Evolutionary conservation across 1,140 invertebrate species (phyloP).

Genomic region (Heliconius congener): DNA sequence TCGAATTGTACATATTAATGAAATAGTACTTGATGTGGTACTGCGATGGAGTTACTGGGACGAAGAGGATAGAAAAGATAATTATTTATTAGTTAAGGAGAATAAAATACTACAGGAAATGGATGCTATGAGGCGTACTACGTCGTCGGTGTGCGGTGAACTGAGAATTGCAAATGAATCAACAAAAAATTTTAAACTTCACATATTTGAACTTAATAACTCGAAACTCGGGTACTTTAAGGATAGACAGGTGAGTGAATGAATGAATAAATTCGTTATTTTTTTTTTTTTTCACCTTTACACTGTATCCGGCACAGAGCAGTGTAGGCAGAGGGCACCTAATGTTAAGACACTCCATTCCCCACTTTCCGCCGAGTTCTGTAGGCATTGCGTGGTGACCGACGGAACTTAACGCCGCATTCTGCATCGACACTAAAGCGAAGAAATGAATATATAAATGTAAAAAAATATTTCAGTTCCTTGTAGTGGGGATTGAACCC

Average conservation of each 20-base stretch:
- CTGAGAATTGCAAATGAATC: constrained; percentile 90
- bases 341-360: no score
- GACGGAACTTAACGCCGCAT: no score
- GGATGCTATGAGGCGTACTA: constrained; percentile 80
- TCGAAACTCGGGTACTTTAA: constrained; percentile 91
- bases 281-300: no score
- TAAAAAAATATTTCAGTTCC: no score
- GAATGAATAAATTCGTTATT: not conserved
- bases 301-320: no score
- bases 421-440: no score
- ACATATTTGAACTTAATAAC: constrained; percentile 90
- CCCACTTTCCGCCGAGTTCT: no score
- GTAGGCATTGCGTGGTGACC: no score
- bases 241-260: constrained; percentile 85
- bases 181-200: constrained; percentile 88
- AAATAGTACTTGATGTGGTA: constrained; percentile 86
- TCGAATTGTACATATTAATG: constrained; percentile 89
- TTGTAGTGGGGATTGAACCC: no score
- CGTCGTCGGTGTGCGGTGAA: constrained; percentile 83
- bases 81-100: constrained; percentile 87
- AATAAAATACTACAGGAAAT: constrained; percentile 76
- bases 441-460: no score
- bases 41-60: constrained; percentile 94
- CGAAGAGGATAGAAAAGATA: constrained; percentile 89
- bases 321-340: no score